Base-by-base conservation (phyloP, 2,888 invertebrate genomes). In the Ornithoptera priamus region DNA sequence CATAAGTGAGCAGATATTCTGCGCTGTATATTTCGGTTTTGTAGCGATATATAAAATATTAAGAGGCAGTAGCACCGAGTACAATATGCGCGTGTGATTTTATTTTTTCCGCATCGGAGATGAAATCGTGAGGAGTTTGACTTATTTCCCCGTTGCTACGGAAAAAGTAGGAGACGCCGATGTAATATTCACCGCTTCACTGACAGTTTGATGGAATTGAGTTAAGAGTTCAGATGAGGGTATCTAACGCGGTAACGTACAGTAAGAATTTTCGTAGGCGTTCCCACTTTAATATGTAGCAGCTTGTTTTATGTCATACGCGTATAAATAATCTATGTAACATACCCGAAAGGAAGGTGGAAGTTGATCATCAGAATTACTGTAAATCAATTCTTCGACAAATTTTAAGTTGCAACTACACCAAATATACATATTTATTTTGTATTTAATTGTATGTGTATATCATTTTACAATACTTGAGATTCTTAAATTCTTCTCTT, bases 141-240 rank as follows among this genome's bases (percentile, higher is more conserved):
- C 79, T 79, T 81, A 80, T 84, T 84, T 84, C 78, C 76, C 80
- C 77, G 76, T 72, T 71, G 72, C 75, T 73, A 72, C 73, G 77
- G 76, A 75, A 79, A 62, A 80, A 75, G 75, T 75, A 72, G 62
- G 75, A 77, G 76, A 75, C 71, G 71, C 74, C 75, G 74, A 81
- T 86, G 80, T 83, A 83, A 84, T 83, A 88, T 86, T 86, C 81
- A 83, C 79, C 70, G 78, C 73, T 75, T 73, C 71, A 78, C 79
- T 85, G 86, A 86, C 85, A 87, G 82, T 80, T 83, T 81, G 81
- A 82, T 81, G 78, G 84, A 86, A 88, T 87, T 80, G 81, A 85
- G 71, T 72, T 67, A 62, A 71, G 70, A 72, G 69, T 71, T 72
- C 67, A 58, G 62, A 67, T 57, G 71, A 62, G 68, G 60, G 64